phyloP scores from a whole-genome alignment of 2,888 invertebrate species.

The Spilosoma lubricipeda region DNA sequence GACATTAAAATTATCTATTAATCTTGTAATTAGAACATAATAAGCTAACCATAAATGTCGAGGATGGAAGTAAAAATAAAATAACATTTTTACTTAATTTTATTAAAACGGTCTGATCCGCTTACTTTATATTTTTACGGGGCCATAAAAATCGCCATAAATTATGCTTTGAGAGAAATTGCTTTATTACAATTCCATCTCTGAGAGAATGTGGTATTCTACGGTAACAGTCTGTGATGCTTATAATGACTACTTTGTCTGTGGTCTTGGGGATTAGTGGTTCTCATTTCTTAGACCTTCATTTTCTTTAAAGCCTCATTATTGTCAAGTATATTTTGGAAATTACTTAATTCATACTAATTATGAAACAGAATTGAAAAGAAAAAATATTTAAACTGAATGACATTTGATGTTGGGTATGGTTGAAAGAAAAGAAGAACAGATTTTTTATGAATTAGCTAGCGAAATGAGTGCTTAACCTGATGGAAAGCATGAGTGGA shows the following conservation, averaged over 20 bases:
- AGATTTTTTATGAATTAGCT: too few species aligned
- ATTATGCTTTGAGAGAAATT: conserved; percentile 65
- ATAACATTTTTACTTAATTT: conserved; percentile 59
- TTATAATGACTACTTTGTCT: conserved; percentile 56
- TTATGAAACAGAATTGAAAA: not conserved
- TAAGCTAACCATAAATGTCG: conserved; percentile 21
- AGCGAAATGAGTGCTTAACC: too few species aligned
- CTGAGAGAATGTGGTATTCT: conserved; percentile 51
- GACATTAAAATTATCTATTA: not conserved
- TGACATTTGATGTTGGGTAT: too few species aligned
- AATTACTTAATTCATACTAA: not conserved
- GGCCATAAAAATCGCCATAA: conserved; percentile 70
- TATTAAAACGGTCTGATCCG: conserved; percentile 61
- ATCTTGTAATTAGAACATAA: conserved; percentile 11
- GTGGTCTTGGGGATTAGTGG: conserved; percentile 25
- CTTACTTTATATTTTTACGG: conserved; percentile 61
- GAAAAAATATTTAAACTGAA: too few species aligned
- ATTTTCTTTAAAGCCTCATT: not conserved
- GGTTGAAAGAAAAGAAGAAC: too few species aligned
- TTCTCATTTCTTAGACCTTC: conserved; percentile 12
- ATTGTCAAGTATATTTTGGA: not conserved
- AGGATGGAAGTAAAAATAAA: conserved; percentile 46
- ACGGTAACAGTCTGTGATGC: conserved; percentile 55
- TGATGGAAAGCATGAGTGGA: too few species aligned
- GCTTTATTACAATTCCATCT: conserved; percentile 51